A percentile compares a stretch with the other conserved stretches of the same genome.
Evolutionary conservation across 2,113 vertebrate species (phyloP).

Genomic region (Lepus timidus): DNA sequence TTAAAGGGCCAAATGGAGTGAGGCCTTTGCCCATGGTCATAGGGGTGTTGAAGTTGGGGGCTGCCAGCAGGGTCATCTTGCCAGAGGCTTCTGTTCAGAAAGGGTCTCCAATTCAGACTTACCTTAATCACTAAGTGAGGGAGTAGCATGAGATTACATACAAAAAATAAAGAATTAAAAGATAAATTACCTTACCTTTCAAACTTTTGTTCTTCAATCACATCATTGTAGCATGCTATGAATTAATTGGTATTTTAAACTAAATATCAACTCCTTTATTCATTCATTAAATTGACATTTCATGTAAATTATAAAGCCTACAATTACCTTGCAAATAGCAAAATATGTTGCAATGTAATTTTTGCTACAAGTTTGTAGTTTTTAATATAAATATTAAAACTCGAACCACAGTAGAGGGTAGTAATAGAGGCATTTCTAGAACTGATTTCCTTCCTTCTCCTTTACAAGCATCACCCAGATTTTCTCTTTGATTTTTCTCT

Average conservation of each 20-base stretch:
- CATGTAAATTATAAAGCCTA: neutral
- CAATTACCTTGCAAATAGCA: neutral
- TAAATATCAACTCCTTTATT: neutral
- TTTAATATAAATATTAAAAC: neutral
- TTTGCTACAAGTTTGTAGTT: neutral
- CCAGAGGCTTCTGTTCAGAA: neutral
- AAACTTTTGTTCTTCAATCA: neutral
- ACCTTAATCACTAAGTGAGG: neutral
- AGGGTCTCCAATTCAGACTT: neutral
- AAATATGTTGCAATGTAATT: neutral
- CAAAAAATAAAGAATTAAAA: neutral
- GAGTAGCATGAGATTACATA: neutral
- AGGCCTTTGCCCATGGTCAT: neutral
- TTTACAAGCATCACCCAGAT: neutral
- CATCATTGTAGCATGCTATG: neutral
- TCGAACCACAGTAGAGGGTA: too few relatives aligned
- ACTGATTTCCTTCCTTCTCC: neutral
- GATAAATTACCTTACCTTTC: neutral
- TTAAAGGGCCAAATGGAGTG: neutral
- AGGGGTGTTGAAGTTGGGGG: too few relatives aligned
- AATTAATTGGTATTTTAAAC: conserved; percentile 30
- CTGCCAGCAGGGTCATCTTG: neutral
- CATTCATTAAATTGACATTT: neutral
- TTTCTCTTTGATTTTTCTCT: neutral
- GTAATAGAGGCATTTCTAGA: neutral